Evolutionary conservation across 2,888 invertebrate species (phyloP).

Genomic region (Mesodorylaimus sp.): DNA sequence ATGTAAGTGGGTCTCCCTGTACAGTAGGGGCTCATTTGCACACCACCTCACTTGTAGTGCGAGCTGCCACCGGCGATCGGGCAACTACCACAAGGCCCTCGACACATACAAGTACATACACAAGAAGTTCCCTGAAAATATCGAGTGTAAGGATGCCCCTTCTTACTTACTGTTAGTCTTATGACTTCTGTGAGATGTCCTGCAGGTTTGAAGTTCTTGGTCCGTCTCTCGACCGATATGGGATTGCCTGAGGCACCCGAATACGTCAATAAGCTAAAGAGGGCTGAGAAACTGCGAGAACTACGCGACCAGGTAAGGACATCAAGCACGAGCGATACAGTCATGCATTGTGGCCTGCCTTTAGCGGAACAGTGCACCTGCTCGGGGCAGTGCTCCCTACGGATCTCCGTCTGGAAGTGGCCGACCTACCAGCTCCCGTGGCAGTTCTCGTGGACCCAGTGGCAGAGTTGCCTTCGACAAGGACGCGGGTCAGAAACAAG

Average conservation of each 20-base stretch:
- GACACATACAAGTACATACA: slow-evolving; percentile 66
- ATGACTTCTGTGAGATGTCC: background rate
- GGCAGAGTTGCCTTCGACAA: slow-evolving; percentile 13
- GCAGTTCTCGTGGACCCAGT: slow-evolving; percentile 14
- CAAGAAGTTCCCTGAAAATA: slow-evolving; percentile 73
- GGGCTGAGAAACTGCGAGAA: slow-evolving; percentile 41
- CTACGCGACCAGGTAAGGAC: slow-evolving; percentile 29
- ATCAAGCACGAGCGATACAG: background rate
- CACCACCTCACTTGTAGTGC: too few species aligned
- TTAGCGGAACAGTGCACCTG: background rate
- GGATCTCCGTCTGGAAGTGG: background rate
- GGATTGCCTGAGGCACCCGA: slow-evolving; percentile 71
- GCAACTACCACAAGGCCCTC: slow-evolving; percentile 63
- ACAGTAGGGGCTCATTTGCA: too few species aligned
- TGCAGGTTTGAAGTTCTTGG: slow-evolving; percentile 58
- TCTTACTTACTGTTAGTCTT: background rate
- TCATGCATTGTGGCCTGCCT: background rate
- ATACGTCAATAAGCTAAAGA: slow-evolving; percentile 63
- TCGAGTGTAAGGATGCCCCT: slow-evolving; percentile 49
- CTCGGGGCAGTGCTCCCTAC: background rate
- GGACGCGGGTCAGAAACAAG: slow-evolving; percentile 14
- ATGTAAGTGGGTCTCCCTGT: too few species aligned
- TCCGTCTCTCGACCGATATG: slow-evolving; percentile 68
- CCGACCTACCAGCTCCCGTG: slow-evolving; percentile 14
- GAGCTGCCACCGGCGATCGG: slow-evolving; percentile 59